Evolutionary conservation across 2,888 invertebrate genomes (phyloP), one percentile per base, ranked within the genome.

Genomic region (Polydrusus cervinus): DNA sequence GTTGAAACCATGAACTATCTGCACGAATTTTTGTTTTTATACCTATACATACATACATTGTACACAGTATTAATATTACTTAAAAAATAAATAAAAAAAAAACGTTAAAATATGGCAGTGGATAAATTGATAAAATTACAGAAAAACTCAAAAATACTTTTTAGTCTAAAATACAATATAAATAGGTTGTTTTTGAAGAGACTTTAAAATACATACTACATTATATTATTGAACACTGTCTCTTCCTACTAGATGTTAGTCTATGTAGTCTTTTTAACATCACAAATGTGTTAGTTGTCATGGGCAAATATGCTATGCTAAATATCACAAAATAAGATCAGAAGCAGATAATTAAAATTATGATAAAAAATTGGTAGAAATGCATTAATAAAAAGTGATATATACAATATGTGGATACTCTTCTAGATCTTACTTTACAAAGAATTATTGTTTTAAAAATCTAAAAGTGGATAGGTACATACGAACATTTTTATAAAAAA

Each of bases 51-150:
- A n/a, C n/a, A 25, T 25, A 25, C 5, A 25, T 25, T 1, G 25
- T 43, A 43, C 43, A 40, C 40, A 61, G 11, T 61, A 61, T 10
- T 13, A 61, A 14, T 18, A 43, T 18, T n/a, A 53, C 16, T 10
- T 18, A 43, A 9, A 45, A 20, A 38, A 20, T 40, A 45, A 45
- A 62, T 45, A 62, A 38, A 45, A n/a, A 62, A 38, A 45, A n/a
- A 30, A 16, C 7, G 34, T 51, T 51, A 51, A 38, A 18, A 66
- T 51, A 60, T 60, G 57, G 57, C 57, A 60, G 57, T 60, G 57
- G 57, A 60, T 60, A 30, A 34, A 30, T 20, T 13, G 9, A 18
- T 18, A 34, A 34, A 53, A 53, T 51, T 51, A 51, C n/a, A 53
- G 14, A 34, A 14, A 14, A 34, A 30, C n/a, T 14, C 20, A 55